A percentile compares a stretch with the other conserved stretches of the same genome.
Conservation (phyloP, 2,888 invertebrate genomes). For the Trissolcus japonicus region DNA sequence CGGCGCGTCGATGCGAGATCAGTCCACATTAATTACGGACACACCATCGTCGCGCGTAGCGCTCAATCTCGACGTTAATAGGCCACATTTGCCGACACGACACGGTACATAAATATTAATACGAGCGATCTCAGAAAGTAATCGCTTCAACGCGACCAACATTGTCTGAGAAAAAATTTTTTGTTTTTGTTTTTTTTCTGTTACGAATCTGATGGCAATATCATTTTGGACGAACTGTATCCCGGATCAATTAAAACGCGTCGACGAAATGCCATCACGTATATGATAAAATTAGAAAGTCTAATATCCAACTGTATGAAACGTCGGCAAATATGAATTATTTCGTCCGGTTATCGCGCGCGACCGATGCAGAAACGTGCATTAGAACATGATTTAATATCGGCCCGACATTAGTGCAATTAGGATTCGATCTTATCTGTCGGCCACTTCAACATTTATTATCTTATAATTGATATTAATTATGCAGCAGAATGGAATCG, state of each 20-base stretch:
- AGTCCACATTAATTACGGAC: conserved; percentile 66
- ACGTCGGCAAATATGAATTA: conserved; percentile 18
- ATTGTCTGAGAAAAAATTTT: conserved; percentile 16
- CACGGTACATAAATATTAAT: conserved; percentile 48
- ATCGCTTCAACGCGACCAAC: conserved; percentile 27
- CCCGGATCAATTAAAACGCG: conserved; percentile 19
- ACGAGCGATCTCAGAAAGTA: conserved; percentile 18
- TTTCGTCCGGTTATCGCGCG: conserved; percentile 20
- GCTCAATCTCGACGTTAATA: conserved; percentile 71
- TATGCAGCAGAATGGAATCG: conserved; percentile 12
- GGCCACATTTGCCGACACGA: conserved; percentile 64
- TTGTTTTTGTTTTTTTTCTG: background rate
- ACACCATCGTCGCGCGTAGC: conserved; percentile 67
- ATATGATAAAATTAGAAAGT: conserved; percentile 25
- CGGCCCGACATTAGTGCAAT: conserved; percentile 11
- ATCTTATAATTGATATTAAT: conserved; percentile 29
- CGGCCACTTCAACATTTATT: conserved; percentile 24
- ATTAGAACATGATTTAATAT: too few relatives aligned
- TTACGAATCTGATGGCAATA: conserved; percentile 3
- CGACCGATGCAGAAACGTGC: conserved; percentile 1
- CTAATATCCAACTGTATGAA: conserved; percentile 5
- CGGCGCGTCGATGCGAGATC: conserved; percentile 49
- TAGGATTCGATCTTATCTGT: conserved; percentile 22
- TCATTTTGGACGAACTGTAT: background rate
- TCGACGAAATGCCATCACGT: conserved; percentile 16